Conservation (phyloP, 2,113 vertebrate species). For the Ochotona curzoniae region DNA sequence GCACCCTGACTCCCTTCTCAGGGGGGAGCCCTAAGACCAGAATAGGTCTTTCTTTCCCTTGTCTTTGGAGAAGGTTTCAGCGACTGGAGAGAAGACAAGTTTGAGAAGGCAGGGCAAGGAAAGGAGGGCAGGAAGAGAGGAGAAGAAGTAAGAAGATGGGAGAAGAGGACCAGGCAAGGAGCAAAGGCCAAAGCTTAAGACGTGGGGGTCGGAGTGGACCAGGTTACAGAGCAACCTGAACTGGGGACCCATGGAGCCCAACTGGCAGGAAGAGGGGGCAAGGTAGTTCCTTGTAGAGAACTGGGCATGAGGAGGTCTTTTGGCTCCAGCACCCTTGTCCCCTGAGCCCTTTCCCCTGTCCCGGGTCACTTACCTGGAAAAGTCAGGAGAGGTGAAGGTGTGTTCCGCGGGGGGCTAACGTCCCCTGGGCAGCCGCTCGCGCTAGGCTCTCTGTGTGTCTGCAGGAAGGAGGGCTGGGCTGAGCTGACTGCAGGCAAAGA, state of each 20-base stretch:
- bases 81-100: neutral
- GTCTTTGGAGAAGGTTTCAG: constrained; percentile 27
- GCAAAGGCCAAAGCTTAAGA: neutral
- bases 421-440: neutral
- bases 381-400: neutral
- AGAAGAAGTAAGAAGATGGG: neutral
- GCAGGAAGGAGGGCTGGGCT: constrained; percentile 82
- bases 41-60: neutral
- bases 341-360: neutral
- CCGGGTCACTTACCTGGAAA: constrained; percentile 81
- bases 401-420: neutral
- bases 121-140: neutral
- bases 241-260: neutral
- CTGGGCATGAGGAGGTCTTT: neutral
- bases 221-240: neutral
- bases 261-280: neutral
- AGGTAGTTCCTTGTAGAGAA: neutral
- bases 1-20: neutral
- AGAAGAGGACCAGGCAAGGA: neutral
- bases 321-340: neutral
- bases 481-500: constrained; percentile 85
- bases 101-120: neutral
- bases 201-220: neutral
- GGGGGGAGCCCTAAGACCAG: neutral
- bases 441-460: constrained; percentile 57